A percentile compares a stretch with the other conserved stretches of the same genome.
phyloP scores from a whole-genome alignment of 2,113 vertebrate genomes.

The Laticauda laticaudata region DNA sequence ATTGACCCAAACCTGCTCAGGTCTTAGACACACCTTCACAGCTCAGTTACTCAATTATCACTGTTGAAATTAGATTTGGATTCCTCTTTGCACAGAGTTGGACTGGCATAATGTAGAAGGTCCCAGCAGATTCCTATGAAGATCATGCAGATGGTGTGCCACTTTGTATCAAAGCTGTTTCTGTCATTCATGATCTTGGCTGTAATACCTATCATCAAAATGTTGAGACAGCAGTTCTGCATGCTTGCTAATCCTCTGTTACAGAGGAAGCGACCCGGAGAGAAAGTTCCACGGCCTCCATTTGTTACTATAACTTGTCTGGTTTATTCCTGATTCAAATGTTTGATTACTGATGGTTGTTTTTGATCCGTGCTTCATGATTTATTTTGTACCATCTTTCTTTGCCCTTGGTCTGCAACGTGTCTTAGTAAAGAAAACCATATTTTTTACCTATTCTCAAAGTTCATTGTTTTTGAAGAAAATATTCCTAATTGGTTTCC shows the following conservation, averaged over 20 bases:
- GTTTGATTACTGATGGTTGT: neutral
- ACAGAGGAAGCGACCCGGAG: neutral
- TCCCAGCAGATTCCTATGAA: conserved; percentile 17
- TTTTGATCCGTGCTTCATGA: conserved; percentile 9
- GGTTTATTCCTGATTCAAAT: neutral
- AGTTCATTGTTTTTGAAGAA: conserved; percentile 33
- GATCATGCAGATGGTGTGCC: conserved; percentile 8
- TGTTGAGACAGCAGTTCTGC: neutral
- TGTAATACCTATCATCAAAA: neutral
- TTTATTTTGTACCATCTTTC: conserved; percentile 28
- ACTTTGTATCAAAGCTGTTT: conserved; percentile 42
- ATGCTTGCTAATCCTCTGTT: neutral
- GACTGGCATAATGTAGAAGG: conserved; percentile 1
- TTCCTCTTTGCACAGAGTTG: conserved; percentile 11
- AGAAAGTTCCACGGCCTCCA: neutral
- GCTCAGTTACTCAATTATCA: conserved; percentile 11
- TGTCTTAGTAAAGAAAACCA: conserved; percentile 50
- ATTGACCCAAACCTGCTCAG: rapidly evolving
- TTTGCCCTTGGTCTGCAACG: conserved; percentile 7
- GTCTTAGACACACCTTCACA: neutral
- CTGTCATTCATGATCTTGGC: conserved; percentile 15
- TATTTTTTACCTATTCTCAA: conserved; percentile 40
- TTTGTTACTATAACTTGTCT: conserved; percentile 21
- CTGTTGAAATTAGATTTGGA: conserved; percentile 16
- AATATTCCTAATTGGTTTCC: conserved; percentile 52